Evolutionary conservation across 2,113 vertebrate species (phyloP), one percentile per base, ranked within the genome.

Genomic region (Strix aluco): DNA sequence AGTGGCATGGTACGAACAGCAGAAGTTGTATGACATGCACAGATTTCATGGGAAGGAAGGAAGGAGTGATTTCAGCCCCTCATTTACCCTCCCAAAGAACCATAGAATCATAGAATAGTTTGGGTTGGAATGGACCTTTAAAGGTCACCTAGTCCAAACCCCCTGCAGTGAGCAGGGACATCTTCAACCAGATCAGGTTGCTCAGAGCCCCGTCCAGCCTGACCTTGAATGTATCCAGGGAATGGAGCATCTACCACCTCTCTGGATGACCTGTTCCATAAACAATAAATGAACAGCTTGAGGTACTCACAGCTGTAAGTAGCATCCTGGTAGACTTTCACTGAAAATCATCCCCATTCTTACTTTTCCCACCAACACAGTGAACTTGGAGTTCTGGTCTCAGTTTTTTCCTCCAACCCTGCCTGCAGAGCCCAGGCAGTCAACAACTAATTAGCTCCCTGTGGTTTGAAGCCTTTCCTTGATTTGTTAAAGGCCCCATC

Each of bases 361-460:
- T 3, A 5, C 15, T 46, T 62, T 21, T 73, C 58, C 40, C 38
- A 11, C 21, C 25, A 29, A 23, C 4, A 34, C 0, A 0, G 4
- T 6, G 5, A 85, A 30, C 34, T 78, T 15, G 5, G 6, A 9
- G 32, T 83, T 23, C 71, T 61, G n/a, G 9, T 14, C 44, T 34
- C 59, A 61, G 11, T 4, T 36, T 58, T 30, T 15, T 1, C 27
- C 46, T 62, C 58, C 22, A 20, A 2, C 44, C 25, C 47, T 69
- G 25, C 57, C 61, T 90, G 42, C 22, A 58, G 42, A 88, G 9
- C 38, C 40, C 71, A 57, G 10, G n/a, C 22, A 66, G 72, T 20
- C 62, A 88, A 16, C 32, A 46, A 14, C 25, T 27, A 65, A 78
- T 42, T 19, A 32, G 0, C 17, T 11, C 5, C 13, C 7, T 11